A percentile compares a stretch with the other conserved stretches of the same genome.
These are phyloP conservation scores for Chrysaora quinquecirrha DNA, from an alignment of 30 jellyfish, hydroid and myxozoan genomes.

Conservation along the genomic window DNA sequence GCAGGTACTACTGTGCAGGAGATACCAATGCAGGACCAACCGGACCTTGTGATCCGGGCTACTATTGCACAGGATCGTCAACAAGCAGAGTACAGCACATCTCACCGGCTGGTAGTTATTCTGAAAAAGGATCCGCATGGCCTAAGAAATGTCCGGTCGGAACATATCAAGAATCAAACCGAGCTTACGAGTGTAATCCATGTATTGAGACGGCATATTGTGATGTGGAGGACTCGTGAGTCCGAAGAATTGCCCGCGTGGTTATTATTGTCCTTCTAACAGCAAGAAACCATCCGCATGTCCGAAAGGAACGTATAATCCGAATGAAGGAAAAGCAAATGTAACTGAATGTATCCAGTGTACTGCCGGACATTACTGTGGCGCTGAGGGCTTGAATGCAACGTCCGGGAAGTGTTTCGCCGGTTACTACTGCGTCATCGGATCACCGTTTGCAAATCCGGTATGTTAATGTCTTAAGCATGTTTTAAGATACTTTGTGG, in stretches of 20 bases:
- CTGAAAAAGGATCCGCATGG: conserved; percentile 80
- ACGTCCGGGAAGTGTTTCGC: conserved; percentile 82
- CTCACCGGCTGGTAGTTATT: conserved; percentile 77
- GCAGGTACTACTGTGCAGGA: conserved; percentile 97
- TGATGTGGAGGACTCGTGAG: conserved; percentile 72
- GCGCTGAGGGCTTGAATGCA: conserved; percentile 78
- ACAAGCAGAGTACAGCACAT: conserved; percentile 75
- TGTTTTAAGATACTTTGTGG: too few species aligned
- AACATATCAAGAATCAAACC: conserved; percentile 75
- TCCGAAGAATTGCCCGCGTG: conserved; percentile 86
- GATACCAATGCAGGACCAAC: conserved; percentile 94
- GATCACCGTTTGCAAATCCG: conserved; percentile 94
- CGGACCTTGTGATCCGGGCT: conserved; percentile 98
- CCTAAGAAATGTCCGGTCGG: conserved; percentile 95
- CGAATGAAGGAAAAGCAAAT: conserved; percentile 71
- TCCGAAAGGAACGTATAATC: conserved; percentile 92
- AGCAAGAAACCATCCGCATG: conserved; percentile 84
- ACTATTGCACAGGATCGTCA: conserved; percentile 86
- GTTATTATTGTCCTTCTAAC: conserved; percentile 84
- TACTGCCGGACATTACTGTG: conserved; percentile 84
- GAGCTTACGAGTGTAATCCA: conserved; percentile 78
- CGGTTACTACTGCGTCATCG: conserved; percentile 83
- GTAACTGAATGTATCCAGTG: conserved; percentile 82
- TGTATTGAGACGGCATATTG: conserved; percentile 91
- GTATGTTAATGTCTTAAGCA: too few species aligned